A percentile compares a stretch with the other conserved stretches of the same genome.
Evolutionary conservation across 2,888 invertebrate genomes (phyloP).

Genomic region (Patella pellucida): DNA sequence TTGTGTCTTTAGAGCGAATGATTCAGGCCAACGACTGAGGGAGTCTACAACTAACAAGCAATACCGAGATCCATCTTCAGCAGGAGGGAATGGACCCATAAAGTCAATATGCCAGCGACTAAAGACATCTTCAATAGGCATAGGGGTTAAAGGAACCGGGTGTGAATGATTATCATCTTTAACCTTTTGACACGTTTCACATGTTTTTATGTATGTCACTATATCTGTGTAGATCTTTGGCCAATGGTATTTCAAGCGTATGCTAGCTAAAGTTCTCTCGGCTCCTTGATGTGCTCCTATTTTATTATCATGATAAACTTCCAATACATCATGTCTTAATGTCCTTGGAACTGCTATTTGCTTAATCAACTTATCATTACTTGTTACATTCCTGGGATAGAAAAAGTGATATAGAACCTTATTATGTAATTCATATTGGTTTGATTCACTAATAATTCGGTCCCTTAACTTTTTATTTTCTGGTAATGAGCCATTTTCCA

Average conservation of each 20-base stretch:
- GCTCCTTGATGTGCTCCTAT: conserved; percentile 29
- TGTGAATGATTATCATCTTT: conserved; percentile 16
- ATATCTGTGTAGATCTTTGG: conserved; percentile 25
- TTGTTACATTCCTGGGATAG: conserved; percentile 9
- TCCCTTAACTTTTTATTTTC: conserved; percentile 18
- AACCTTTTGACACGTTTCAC: conserved; percentile 23
- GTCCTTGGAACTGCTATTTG: conserved; percentile 29
- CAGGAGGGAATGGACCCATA: conserved; percentile 20
- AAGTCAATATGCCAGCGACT: conserved; percentile 29
- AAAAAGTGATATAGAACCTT: conserved; percentile 30
- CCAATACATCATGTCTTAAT: conserved; percentile 25
- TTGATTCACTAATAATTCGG: conserved; percentile 19
- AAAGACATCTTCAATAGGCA: conserved; percentile 24
- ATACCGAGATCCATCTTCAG: conserved; percentile 10
- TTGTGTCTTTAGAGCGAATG: conserved; percentile 19
- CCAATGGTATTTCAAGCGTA: conserved; percentile 30
- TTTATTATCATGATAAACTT: conserved; percentile 28
- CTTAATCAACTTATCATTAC: neutral
- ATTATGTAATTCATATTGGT: conserved; percentile 27
- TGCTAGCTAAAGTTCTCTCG: conserved; percentile 20
- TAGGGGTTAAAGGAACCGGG: conserved; percentile 20
- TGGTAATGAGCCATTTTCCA: conserved; percentile 21
- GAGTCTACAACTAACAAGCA: conserved; percentile 15
- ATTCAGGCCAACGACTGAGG: conserved; percentile 14
- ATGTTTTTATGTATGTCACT: conserved; percentile 19